A percentile compares a stretch with the other conserved stretches of the same genome.
phyloP scores from a whole-genome alignment of 2,888 invertebrate genomes.

The Ochropacha duplaris region DNA sequence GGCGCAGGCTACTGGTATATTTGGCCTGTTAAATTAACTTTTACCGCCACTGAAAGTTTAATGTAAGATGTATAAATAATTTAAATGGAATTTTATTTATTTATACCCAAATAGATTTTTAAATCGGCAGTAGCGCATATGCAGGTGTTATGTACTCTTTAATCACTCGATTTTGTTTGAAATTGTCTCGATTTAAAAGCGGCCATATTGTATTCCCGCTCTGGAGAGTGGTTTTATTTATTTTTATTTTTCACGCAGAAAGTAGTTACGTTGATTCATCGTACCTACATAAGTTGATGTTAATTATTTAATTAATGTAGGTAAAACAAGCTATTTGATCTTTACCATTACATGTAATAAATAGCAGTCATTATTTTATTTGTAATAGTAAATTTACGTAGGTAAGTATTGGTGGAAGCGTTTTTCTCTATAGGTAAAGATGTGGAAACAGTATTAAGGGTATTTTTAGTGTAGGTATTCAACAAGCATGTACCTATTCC shows the following conservation, averaged over 20 bases:
- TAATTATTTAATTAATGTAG: neutral
- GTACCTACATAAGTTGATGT: neutral
- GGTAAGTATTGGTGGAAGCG: neutral
- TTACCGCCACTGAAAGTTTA: conserved; percentile 40
- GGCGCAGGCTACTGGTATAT: conserved; percentile 13
- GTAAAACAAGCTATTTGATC: neutral
- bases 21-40: conserved; percentile 25
- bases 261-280: neutral
- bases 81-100: conserved; percentile 8
- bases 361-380: neutral
- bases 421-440: neutral
- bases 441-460: too few species aligned
- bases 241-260: neutral
- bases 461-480: too few species aligned
- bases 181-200: conserved; percentile 1
- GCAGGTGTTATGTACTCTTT: neutral
- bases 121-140: neutral
- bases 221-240: neutral
- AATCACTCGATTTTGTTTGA: conserved; percentile 4
- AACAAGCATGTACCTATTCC: too few species aligned
- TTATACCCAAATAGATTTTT: conserved; percentile 1
- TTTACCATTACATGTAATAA: neutral
- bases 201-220: neutral
- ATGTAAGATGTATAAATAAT: conserved; percentile 23
- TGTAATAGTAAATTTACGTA: neutral